Percentiles rank a stretch among this genome's conserved stretches.
These are phyloP conservation scores for Mamestra brassicae DNA, from an alignment of 2,888 invertebrate species.

Conservation along the genomic window DNA sequence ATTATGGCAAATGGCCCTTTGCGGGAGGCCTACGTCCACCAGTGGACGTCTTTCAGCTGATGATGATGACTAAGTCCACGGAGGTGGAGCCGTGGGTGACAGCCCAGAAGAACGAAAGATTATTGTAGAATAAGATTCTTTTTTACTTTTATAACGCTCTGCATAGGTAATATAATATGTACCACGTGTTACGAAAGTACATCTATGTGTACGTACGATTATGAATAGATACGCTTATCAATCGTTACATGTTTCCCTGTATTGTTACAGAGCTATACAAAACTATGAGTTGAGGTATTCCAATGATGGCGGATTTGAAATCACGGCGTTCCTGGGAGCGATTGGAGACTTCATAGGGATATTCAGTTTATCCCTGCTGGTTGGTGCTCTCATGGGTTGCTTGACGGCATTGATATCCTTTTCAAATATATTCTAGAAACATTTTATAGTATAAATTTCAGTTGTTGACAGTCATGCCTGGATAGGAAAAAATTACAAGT, in stretches of 20 bases:
- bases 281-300: slow-evolving; percentile 96
- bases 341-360: slow-evolving; percentile 98
- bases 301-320: slow-evolving; percentile 96
- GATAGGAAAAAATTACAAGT: slow-evolving; percentile 18
- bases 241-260: slow-evolving; percentile 15
- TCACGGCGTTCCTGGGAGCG: slow-evolving; percentile 96
- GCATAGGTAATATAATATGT: too few relatives aligned
- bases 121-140: background rate
- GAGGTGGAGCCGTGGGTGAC: too few relatives aligned
- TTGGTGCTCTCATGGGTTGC: slow-evolving; percentile 98
- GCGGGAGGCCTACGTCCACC: too few relatives aligned
- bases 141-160: too few relatives aligned
- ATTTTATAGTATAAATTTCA: background rate
- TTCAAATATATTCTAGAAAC: slow-evolving; percentile 74
- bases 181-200: background rate
- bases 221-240: slow-evolving; percentile 9
- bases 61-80: too few relatives aligned
- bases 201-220: background rate
- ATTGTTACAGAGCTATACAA: slow-evolving; percentile 94
- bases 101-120: background rate
- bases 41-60: too few relatives aligned
- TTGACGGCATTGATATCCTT: slow-evolving; percentile 98
- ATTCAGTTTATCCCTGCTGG: slow-evolving; percentile 97
- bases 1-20: too few relatives aligned
- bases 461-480: slow-evolving; percentile 7